Conservation (phyloP, 1,140 invertebrate species). For the Lepidurus apus region DNA sequence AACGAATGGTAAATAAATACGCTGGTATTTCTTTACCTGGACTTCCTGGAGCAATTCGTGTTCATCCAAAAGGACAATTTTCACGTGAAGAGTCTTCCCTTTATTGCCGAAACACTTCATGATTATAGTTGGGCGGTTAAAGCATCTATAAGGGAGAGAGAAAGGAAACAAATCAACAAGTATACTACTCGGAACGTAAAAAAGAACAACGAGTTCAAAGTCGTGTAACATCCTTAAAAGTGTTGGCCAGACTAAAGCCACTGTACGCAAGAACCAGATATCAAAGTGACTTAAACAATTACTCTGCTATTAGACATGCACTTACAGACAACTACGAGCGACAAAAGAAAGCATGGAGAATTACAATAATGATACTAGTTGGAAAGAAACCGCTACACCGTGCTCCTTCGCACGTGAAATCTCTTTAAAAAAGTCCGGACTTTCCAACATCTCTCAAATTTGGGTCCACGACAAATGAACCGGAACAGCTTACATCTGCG, state of each 20-base stretch:
- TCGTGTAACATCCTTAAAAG: neutral
- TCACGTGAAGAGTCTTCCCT: conserved; percentile 48
- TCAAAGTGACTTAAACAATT: neutral
- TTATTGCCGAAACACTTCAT: conserved; percentile 48
- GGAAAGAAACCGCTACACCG: too few species aligned
- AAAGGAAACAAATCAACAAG: neutral
- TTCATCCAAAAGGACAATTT: conserved; percentile 52
- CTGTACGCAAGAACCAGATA: neutral
- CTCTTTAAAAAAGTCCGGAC: too few species aligned
- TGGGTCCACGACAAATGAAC: too few species aligned
- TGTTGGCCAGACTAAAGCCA: neutral
- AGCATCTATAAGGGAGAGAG: neutral
- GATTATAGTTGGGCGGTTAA: conserved; percentile 31
- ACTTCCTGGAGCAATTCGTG: conserved; percentile 54
- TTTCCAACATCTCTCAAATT: too few species aligned
- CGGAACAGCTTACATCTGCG: too few species aligned
- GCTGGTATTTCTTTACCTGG: conserved; percentile 45
- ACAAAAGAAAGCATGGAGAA: too few species aligned
- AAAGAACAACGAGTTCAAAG: neutral
- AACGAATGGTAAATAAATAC: conserved; percentile 23
- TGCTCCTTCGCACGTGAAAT: too few species aligned
- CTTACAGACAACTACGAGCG: too few species aligned
- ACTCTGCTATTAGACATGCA: neutral
- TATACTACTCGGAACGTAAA: neutral
- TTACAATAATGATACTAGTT: too few species aligned